A percentile compares a stretch with the other conserved stretches of the same genome.
These are phyloP conservation scores for Druon quercuslanigerum DNA, from an alignment of 1,140 invertebrate genomes.

Conservation along the genomic window DNA sequence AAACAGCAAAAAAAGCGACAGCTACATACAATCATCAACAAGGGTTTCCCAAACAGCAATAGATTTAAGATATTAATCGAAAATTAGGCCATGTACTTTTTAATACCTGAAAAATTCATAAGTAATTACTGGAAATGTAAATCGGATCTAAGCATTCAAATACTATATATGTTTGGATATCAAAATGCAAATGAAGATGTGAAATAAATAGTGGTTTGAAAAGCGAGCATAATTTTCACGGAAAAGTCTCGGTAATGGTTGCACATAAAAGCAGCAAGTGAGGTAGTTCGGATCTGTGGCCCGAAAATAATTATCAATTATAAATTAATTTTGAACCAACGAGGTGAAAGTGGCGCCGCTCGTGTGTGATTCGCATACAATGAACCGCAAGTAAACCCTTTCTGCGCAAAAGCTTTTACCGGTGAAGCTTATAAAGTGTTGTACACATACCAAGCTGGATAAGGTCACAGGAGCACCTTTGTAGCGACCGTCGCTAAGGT, in stretches of 20 bases:
- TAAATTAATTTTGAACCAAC: slow-evolving; percentile 63
- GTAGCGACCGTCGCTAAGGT: slow-evolving; percentile 31
- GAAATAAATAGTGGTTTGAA: too few species aligned
- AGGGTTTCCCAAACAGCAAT: too few species aligned
- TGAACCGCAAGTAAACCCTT: slow-evolving; percentile 47
- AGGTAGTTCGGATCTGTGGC: slow-evolving; percentile 31
- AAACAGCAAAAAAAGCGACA: too few species aligned
- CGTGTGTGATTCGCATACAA: slow-evolving; percentile 49
- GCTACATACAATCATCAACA: too few species aligned
- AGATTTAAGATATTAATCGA: too few species aligned
- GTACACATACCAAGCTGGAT: not conserved
- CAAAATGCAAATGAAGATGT: too few species aligned
- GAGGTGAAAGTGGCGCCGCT: slow-evolving; percentile 48
- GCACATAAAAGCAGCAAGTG: slow-evolving; percentile 2
- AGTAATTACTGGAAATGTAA: too few species aligned
- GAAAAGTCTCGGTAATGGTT: not conserved
- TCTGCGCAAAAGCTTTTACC: slow-evolving; percentile 40
- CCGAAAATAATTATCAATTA: slow-evolving; percentile 62
- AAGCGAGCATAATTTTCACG: too few species aligned
- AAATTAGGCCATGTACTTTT: too few species aligned
- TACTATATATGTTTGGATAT: too few species aligned
- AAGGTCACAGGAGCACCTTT: slow-evolving; percentile 7
- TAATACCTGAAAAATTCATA: too few species aligned
- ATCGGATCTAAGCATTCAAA: too few species aligned
- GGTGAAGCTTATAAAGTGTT: not conserved